A percentile compares a stretch with the other conserved stretches of the same genome.
Conservation (phyloP, 2,113 vertebrate species). For the Thalassarche chlororhynchos region DNA sequence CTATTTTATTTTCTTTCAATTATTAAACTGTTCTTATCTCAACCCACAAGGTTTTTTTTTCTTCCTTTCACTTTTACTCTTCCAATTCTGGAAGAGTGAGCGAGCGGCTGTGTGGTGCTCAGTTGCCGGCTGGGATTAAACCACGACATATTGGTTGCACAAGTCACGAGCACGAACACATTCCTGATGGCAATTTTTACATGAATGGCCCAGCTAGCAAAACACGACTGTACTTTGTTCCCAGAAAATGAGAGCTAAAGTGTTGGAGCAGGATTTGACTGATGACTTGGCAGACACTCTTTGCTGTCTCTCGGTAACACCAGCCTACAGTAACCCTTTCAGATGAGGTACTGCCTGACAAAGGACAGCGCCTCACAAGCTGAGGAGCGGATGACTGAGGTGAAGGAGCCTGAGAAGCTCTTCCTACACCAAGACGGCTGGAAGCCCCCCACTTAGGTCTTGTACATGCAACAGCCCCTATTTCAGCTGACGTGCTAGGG, state of each 20-base stretch:
- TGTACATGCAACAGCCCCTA: background rate
- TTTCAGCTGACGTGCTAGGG: background rate
- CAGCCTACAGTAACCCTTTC: background rate
- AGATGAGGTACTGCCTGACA: background rate
- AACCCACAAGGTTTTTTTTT: no score
- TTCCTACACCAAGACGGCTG: rapidly evolving
- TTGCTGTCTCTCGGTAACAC: background rate
- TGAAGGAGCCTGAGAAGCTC: background rate
- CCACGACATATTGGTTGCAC: no score
- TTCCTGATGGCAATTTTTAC: background rate
- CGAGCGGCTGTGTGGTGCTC: no score
- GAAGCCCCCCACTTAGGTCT: background rate
- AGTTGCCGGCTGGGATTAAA: no score
- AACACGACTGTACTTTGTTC: background rate
- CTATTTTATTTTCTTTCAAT: no score
- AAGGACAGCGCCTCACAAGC: background rate
- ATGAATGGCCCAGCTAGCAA: background rate
- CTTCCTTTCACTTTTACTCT: no score
- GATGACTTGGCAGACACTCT: background rate
- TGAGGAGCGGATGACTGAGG: background rate
- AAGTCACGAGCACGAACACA: background rate
- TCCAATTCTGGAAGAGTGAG: no score
- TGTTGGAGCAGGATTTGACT: background rate
- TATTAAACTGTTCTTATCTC: no score
- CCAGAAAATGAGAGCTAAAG: background rate